Evolutionary conservation across 2,113 vertebrate species (phyloP).

Genomic region (Hypocryptadius cinnamomeus): DNA sequence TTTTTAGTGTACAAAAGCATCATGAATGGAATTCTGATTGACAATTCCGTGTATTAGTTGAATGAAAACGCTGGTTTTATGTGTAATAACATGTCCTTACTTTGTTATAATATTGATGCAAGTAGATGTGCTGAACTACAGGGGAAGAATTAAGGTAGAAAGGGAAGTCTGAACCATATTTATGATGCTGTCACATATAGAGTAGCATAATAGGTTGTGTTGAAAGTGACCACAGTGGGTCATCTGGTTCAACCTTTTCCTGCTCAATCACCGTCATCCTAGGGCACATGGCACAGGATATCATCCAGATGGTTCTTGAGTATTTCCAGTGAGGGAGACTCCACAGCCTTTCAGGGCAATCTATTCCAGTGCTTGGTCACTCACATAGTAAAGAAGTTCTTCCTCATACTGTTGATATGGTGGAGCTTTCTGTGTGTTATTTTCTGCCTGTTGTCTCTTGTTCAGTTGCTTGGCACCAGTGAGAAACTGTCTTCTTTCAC

Average conservation of each 20-base stretch:
- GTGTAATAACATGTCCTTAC: background rate
- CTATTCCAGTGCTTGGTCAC: background rate
- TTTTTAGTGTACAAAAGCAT: background rate
- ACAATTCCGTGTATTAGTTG: background rate
- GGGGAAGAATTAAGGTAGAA: background rate
- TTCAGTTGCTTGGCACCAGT: background rate
- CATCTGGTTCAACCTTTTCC: background rate
- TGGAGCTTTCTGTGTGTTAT: background rate
- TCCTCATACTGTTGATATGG: background rate
- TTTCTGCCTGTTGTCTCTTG: background rate
- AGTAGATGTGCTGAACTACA: background rate
- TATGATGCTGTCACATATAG: background rate
- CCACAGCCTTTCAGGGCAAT: background rate
- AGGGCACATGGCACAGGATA: background rate
- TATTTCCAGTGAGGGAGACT: background rate
- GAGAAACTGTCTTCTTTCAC: background rate
- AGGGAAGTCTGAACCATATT: background rate
- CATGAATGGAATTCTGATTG: background rate
- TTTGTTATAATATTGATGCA: background rate
- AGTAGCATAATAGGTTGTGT: background rate
- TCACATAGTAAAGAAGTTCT: background rate
- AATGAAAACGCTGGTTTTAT: background rate
- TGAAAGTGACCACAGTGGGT: background rate
- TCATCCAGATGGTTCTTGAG: background rate
- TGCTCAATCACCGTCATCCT: rapidly evolving